A percentile compares a stretch with the other conserved stretches of the same genome.
Conservation (phyloP, 2,888 invertebrate genomes). For the Noctua comes region DNA sequence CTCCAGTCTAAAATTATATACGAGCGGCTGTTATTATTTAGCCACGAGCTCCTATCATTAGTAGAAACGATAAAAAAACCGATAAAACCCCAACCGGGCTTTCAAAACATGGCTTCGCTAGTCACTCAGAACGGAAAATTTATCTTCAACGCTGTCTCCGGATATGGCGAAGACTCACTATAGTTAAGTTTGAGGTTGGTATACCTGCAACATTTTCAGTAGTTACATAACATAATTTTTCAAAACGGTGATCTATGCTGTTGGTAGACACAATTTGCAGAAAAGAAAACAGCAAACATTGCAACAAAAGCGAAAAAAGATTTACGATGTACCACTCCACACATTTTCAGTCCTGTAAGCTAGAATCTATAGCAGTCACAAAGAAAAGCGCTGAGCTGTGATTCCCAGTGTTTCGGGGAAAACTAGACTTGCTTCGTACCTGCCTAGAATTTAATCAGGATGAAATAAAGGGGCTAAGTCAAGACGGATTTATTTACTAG, state of each 20-base stretch:
- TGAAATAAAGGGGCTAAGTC: constrained; percentile 25
- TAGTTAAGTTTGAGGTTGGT: not conserved
- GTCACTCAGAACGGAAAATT: not conserved
- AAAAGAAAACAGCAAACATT: constrained; percentile 18
- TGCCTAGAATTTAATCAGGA: constrained; percentile 57
- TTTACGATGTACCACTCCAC: constrained; percentile 26
- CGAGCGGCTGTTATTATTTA: too few relatives aligned
- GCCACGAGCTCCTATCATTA: too few relatives aligned
- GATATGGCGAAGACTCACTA: not conserved
- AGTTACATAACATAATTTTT: not conserved
- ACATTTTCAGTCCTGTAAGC: constrained; percentile 19
- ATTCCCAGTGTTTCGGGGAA: constrained; percentile 44
- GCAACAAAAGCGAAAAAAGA: constrained; percentile 22
- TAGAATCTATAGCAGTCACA: constrained; percentile 47
- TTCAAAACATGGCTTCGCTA: not conserved
- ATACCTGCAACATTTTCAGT: not conserved
- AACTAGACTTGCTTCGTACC: constrained; percentile 48
- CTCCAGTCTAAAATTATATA: too few relatives aligned
- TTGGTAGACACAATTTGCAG: not conserved
- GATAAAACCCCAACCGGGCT: not conserved
- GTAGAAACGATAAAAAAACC: not conserved
- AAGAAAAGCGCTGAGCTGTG: constrained; percentile 50
- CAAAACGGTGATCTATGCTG: not conserved
- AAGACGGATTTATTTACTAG: constrained; percentile 32
- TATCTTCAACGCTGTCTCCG: not conserved